These are phyloP conservation scores for Arvicanthis niloticus DNA, from an alignment of 2,113 vertebrate species.

Conservation along the genomic window DNA sequence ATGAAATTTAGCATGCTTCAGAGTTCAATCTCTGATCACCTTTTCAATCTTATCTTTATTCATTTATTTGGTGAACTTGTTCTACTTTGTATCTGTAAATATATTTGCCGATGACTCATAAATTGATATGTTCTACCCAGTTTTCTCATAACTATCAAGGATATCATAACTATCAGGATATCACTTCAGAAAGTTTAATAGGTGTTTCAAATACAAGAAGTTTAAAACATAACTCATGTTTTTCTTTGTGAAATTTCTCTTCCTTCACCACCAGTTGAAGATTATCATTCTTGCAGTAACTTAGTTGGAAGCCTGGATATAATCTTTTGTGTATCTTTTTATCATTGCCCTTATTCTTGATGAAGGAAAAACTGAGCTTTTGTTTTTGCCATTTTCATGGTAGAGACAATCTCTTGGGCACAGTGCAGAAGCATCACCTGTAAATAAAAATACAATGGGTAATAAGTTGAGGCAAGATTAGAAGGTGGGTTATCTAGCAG, in stretches of 20 bases:
- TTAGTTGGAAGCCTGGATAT: background rate
- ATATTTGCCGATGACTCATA: background rate
- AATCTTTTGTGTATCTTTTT: background rate
- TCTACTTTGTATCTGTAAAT: background rate
- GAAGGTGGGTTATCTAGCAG: no score
- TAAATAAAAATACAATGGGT: no score
- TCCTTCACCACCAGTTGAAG: background rate
- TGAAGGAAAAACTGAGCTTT: background rate
- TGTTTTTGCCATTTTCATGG: background rate
- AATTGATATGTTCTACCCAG: background rate
- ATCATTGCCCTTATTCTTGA: background rate
- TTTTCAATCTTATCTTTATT: background rate
- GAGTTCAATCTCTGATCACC: background rate
- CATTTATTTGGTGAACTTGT: background rate
- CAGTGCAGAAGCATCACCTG: no score
- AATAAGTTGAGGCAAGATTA: no score
- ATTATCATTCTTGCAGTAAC: background rate
- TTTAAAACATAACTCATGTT: constrained; percentile 3
- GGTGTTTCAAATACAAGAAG: background rate
- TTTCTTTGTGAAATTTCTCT: background rate
- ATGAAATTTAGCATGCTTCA: background rate
- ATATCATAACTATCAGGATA: no score
- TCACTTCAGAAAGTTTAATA: background rate
- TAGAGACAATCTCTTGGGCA: background rate
- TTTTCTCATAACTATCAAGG: background rate